Evolutionary conservation across 2,113 vertebrate species (phyloP).

Genomic region (Geococcyx californianus): DNA sequence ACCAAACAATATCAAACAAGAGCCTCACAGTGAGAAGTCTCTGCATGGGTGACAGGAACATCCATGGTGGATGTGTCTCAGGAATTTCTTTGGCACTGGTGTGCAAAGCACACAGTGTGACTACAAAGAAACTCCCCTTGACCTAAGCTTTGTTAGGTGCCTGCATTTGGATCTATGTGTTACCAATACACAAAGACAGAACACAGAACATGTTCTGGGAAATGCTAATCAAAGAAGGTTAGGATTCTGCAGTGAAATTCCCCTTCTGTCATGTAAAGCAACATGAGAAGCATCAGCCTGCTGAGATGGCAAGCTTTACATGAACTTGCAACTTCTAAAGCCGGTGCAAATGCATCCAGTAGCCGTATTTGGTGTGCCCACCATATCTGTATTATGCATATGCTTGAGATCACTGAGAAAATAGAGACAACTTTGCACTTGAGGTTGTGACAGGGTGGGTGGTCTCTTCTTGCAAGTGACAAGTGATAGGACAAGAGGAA

Average conservation of each 20-base stretch:
- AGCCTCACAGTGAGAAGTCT: neutral
- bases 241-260: neutral
- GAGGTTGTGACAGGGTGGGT: too few species aligned
- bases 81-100: neutral
- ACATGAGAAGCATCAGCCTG: neutral
- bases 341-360: neutral
- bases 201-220: too few species aligned
- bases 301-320: neutral
- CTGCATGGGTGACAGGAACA: neutral
- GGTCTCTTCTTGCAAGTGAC: too few species aligned
- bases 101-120: neutral
- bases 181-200: neutral
- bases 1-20: neutral
- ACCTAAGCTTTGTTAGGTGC: neutral
- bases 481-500: too few species aligned
- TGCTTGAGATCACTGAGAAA: neutral
- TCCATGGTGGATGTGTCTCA: accelerated
- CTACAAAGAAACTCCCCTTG: neutral
- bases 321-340: neutral
- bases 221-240: neutral
- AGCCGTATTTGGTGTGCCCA: neutral
- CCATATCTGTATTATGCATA: neutral
- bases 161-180: neutral
- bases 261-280: neutral
- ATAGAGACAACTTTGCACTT: neutral